These are phyloP conservation scores for Drosophila pseudotakahashii DNA, from an alignment of 2,888 invertebrate genomes.

Conservation along the genomic window DNA sequence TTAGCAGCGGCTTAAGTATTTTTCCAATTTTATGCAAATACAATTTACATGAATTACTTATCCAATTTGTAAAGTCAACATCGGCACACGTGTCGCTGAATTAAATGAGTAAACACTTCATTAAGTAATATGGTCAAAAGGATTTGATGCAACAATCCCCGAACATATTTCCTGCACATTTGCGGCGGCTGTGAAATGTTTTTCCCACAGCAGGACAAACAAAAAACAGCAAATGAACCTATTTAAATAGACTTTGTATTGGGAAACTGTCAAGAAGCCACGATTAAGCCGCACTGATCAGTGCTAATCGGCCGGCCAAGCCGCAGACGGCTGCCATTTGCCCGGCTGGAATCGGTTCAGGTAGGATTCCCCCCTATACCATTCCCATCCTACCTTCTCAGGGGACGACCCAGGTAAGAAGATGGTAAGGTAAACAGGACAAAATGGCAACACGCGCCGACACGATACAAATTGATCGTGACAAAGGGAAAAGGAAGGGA, in stretches of 20 bases:
- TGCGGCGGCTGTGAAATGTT: constrained; percentile 33
- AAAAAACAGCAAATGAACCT: constrained; percentile 67
- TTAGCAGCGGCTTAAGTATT: background rate
- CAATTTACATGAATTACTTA: constrained; percentile 13
- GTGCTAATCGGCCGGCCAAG: constrained; percentile 53
- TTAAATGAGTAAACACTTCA: constrained; percentile 53
- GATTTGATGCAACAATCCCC: constrained; percentile 61
- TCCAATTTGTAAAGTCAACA: constrained; percentile 58
- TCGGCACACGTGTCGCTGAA: constrained; percentile 36
- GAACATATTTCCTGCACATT: constrained; percentile 67
- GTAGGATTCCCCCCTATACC: constrained; percentile 11
- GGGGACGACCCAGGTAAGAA: constrained; percentile 50
- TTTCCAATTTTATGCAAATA: background rate
- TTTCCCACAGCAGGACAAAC: constrained; percentile 65
- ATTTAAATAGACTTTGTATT: constrained; percentile 68
- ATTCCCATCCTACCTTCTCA: too few relatives aligned
- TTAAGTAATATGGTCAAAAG: constrained; percentile 22
- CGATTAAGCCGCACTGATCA: constrained; percentile 68
- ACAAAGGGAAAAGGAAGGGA: constrained; percentile 34
- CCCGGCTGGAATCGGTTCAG: constrained; percentile 14
- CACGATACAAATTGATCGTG: constrained; percentile 68
- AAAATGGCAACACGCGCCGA: constrained; percentile 75
- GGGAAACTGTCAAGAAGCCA: constrained; percentile 74
- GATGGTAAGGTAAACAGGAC: constrained; percentile 56
- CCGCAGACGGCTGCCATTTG: constrained; percentile 43